Evolutionary conservation across 2,888 invertebrate species (phyloP).

Genomic region (Metallyticus violacea): DNA sequence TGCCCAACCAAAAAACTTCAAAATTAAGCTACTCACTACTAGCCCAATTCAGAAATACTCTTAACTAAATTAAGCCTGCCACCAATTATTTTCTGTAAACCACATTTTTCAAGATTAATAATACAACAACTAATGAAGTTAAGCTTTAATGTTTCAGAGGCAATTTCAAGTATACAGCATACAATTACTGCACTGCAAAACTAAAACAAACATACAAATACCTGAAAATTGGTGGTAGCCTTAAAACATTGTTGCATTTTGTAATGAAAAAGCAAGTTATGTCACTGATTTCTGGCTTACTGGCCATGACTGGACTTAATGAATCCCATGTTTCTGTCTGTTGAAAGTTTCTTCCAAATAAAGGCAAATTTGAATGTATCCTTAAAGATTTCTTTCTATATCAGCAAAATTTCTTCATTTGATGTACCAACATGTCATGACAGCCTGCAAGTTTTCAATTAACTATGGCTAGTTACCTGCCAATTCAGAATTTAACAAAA

Average conservation of each 20-base stretch:
- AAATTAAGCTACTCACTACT: constrained; percentile 12
- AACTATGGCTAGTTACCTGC: neutral
- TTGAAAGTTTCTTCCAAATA: neutral
- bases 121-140: neutral
- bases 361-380: neutral
- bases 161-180: neutral
- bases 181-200: neutral
- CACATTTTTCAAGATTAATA: neutral
- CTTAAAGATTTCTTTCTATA: neutral
- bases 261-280: neutral
- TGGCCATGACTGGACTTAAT: neutral
- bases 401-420: neutral
- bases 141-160: neutral
- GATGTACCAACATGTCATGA: neutral
- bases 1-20: constrained; percentile 17
- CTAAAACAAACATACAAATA: neutral
- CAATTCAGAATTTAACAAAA: neutral
- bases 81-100: neutral
- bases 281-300: neutral
- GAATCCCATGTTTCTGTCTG: neutral
- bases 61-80: neutral
- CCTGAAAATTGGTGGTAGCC: neutral
- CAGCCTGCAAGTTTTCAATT: neutral
- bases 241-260: neutral
- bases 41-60: neutral